Percentiles rank a stretch among this genome's conserved stretches.
Evolutionary conservation across 2,888 invertebrate genomes (phyloP).

Genomic region (Tachina lurida): DNA sequence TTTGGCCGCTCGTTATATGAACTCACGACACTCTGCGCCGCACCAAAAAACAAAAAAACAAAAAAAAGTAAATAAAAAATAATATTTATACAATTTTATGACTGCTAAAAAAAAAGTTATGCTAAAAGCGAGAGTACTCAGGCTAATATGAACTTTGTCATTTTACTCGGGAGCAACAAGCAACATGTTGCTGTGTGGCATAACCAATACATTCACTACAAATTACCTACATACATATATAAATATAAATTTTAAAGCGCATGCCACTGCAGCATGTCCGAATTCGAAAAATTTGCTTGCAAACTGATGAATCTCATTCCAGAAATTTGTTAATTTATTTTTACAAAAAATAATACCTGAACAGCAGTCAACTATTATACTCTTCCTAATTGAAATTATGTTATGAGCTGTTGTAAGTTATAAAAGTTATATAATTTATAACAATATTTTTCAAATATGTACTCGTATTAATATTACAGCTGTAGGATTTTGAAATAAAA

Average conservation of each 20-base stretch:
- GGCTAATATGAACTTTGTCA: background rate
- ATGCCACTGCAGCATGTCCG: no score
- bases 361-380: no score
- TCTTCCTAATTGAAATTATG: background rate
- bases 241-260: no score
- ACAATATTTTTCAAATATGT: constrained; percentile 13
- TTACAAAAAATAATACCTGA: no score
- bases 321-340: no score
- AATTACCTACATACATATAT: background rate
- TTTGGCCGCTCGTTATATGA: no score
- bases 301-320: background rate
- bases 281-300: background rate
- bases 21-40: no score
- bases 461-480: no score
- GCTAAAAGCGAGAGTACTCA: background rate
- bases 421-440: background rate
- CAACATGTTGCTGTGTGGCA: background rate
- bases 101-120: background rate
- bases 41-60: no score
- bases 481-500: constrained; percentile 14
- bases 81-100: constrained; percentile 31
- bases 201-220: background rate
- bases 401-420: background rate
- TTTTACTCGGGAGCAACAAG: background rate
- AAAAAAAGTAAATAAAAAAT: constrained; percentile 15